Conservation (phyloP, 2,888 invertebrate genomes). For the Baronia brevicornis region DNA sequence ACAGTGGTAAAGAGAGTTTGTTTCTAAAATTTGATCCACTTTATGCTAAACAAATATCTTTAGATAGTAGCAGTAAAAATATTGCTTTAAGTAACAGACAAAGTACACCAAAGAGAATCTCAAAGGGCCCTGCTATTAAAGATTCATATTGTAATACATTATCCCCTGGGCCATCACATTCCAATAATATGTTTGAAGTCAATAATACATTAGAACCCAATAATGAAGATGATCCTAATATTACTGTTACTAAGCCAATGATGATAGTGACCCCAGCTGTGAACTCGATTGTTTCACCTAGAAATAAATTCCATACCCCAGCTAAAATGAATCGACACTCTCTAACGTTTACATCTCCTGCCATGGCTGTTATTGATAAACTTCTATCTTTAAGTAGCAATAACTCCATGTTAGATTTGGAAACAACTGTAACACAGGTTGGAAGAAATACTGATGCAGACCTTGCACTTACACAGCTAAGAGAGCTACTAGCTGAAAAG, state of each 20-base stretch:
- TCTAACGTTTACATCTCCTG: slow-evolving; percentile 63
- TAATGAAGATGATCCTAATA: slow-evolving; percentile 38
- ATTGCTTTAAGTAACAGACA: slow-evolving; percentile 47
- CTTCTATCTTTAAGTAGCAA: slow-evolving; percentile 60
- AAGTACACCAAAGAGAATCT: slow-evolving; percentile 47
- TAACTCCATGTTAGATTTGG: slow-evolving; percentile 39
- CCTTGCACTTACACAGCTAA: slow-evolving; percentile 52
- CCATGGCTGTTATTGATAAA: slow-evolving; percentile 71
- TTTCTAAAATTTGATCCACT: slow-evolving; percentile 67
- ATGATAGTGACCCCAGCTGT: slow-evolving; percentile 66
- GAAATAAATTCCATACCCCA: slow-evolving; percentile 46
- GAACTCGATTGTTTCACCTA: slow-evolving; percentile 44
- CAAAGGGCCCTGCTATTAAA: slow-evolving; percentile 23
- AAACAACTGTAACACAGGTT: slow-evolving; percentile 32
- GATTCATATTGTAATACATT: slow-evolving; percentile 18
- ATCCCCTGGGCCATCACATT: slow-evolving; percentile 35
- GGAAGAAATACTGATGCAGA: slow-evolving; percentile 47
- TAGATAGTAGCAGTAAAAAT: slow-evolving; percentile 44
- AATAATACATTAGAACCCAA: slow-evolving; percentile 31
- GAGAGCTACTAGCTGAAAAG: slow-evolving; percentile 72
- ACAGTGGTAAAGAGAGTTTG: slow-evolving; percentile 66
- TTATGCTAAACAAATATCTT: slow-evolving; percentile 55
- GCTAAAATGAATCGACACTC: slow-evolving; percentile 55
- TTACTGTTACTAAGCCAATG: slow-evolving; percentile 54
- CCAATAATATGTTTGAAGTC: slow-evolving; percentile 27